phyloP scores from a whole-genome alignment of 2,797 vertebrate species.

The Sebastes matsubarae region DNA sequence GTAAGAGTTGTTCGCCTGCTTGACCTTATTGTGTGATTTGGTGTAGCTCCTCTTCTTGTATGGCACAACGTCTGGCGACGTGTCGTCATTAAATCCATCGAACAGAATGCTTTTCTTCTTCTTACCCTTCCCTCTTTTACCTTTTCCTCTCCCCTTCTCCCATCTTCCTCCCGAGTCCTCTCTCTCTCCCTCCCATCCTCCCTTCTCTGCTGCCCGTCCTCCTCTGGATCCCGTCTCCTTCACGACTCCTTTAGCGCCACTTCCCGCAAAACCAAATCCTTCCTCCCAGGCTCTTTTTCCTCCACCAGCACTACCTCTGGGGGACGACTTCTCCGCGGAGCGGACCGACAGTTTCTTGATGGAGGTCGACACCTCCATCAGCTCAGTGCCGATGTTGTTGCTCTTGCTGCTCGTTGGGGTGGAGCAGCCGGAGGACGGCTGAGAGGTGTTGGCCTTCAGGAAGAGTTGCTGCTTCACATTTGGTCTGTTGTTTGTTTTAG shows the following conservation, averaged over 20 bases:
- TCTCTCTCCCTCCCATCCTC: not conserved
- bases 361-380: slow-evolving; percentile 8
- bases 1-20: slow-evolving; percentile 11
- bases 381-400: fast-evolving
- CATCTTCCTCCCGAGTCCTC: not conserved
- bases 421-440: not conserved
- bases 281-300: not conserved
- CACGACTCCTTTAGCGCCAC: fast-evolving
- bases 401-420: not conserved
- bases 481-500: not conserved
- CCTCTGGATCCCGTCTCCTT: slow-evolving; percentile 1
- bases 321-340: not conserved
- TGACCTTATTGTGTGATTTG: slow-evolving; percentile 33
- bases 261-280: not conserved
- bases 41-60: slow-evolving; percentile 32
- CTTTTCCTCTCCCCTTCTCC: not conserved
- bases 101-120: slow-evolving; percentile 22
- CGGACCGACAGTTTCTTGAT: slow-evolving; percentile 26
- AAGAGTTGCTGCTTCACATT: not conserved
- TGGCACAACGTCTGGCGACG: slow-evolving; percentile 26
- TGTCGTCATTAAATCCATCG: not conserved
- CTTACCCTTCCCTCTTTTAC: not conserved
- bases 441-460: not conserved
- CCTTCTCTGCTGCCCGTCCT: not conserved
- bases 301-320: not conserved